phyloP scores from a whole-genome alignment of 2,113 vertebrate genomes.

The Paradoxurus hermaphroditus region DNA sequence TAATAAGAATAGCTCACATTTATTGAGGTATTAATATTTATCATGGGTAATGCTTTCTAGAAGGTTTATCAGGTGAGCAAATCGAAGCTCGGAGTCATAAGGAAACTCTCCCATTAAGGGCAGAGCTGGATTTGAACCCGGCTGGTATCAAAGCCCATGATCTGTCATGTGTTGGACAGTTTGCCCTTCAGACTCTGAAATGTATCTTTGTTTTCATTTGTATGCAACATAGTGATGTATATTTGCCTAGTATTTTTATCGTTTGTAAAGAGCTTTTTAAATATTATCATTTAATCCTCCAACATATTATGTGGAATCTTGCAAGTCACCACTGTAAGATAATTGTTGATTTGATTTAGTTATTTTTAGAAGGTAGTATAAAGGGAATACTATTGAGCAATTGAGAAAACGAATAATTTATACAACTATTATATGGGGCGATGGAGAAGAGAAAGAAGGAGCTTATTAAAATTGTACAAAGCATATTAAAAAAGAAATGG shows the following conservation, averaged over 20 bases:
- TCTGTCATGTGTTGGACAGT: neutral
- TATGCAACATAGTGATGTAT: neutral
- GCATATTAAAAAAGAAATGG: neutral
- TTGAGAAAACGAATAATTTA: conserved; percentile 2
- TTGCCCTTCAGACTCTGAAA: neutral
- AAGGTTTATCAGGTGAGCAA: neutral
- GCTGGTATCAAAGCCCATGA: neutral
- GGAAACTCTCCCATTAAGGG: neutral
- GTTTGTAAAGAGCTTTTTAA: neutral
- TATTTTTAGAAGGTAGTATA: neutral
- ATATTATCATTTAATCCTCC: neutral
- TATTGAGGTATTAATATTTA: conserved; percentile 8
- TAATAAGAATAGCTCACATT: neutral
- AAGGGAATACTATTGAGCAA: neutral
- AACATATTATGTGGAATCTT: neutral
- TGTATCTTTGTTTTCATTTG: neutral
- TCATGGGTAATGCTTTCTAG: neutral
- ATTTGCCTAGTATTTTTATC: neutral
- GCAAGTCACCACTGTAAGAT: neutral
- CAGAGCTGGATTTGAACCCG: neutral
- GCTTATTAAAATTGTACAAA: neutral
- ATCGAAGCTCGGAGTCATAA: neutral
- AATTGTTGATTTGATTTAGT: conserved; percentile 15
- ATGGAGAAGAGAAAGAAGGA: neutral
- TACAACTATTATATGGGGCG: neutral